Percentiles rank a stretch among this genome's conserved stretches.
Evolutionary conservation across 2,113 vertebrate species (phyloP).

Genomic region (Melanerpes aurifrons): DNA sequence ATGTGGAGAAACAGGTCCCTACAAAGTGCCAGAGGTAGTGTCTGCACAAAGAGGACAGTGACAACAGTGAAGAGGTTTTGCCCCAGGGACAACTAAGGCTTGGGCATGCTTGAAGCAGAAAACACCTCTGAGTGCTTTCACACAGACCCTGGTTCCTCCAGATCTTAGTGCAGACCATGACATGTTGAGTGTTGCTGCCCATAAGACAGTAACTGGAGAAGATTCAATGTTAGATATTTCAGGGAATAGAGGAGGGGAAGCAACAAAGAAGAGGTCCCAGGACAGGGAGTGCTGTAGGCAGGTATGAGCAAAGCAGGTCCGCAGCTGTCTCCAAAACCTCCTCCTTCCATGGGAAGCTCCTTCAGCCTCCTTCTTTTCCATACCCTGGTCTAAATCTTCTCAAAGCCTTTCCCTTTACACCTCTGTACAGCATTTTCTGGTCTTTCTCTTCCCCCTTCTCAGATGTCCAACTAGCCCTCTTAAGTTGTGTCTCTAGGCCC

Average conservation of each 20-base stretch:
- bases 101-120: neutral
- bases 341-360: neutral
- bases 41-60: fast-evolving
- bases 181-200: neutral
- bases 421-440: fast-evolving
- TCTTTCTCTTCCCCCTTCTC: neutral
- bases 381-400: neutral
- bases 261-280: neutral
- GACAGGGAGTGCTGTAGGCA: neutral
- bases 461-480: neutral
- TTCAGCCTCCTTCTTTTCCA: neutral
- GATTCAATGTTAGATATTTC: neutral
- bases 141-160: fast-evolving
- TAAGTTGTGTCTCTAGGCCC: neutral
- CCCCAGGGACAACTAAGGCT: neutral
- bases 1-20: neutral
- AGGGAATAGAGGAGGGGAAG: too few relatives aligned
- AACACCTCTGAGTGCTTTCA: neutral
- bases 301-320: neutral
- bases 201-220: fast-evolving
- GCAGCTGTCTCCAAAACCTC: neutral
- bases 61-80: neutral
- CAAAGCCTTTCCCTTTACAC: neutral
- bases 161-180: neutral
- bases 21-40: neutral